These are phyloP conservation scores for Mesorhabditis sp. DNA, from an alignment of 2,888 invertebrate genomes.

Conservation along the genomic window DNA sequence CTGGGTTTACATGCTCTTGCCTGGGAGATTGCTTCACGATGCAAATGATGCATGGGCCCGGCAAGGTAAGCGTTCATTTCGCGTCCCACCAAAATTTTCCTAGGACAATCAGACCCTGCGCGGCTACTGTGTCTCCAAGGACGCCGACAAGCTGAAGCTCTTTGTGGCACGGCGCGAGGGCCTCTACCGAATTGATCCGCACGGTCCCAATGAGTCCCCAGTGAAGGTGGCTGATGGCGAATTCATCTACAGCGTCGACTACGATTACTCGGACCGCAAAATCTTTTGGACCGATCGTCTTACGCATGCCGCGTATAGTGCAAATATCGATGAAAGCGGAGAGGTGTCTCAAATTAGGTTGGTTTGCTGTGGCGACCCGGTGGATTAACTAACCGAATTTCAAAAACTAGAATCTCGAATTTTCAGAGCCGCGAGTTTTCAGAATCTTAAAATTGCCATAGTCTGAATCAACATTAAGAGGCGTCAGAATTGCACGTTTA, in stretches of 20 bases:
- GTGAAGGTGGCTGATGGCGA: slow-evolving; percentile 53
- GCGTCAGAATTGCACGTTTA: too few relatives aligned
- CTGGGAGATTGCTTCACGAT: slow-evolving; percentile 48
- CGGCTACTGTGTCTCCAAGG: slow-evolving; percentile 54
- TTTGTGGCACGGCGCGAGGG: slow-evolving; percentile 56
- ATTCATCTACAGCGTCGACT: slow-evolving; percentile 75
- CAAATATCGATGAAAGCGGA: slow-evolving; percentile 51
- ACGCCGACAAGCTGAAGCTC: slow-evolving; percentile 53
- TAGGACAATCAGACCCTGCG: slow-evolving; percentile 44
- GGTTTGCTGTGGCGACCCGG: not conserved
- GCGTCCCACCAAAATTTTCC: not conserved
- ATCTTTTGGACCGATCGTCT: slow-evolving; percentile 72
- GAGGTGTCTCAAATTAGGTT: slow-evolving; percentile 50
- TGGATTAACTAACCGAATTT: too few relatives aligned
- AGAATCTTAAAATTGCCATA: too few relatives aligned
- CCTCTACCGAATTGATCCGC: slow-evolving; percentile 42
- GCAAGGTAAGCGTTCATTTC: slow-evolving; percentile 15
- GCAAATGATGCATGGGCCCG: slow-evolving; percentile 36
- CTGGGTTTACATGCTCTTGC: slow-evolving; percentile 66
- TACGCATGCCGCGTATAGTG: slow-evolving; percentile 51
- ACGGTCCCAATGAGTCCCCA: slow-evolving; percentile 36
- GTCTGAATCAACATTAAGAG: too few relatives aligned
- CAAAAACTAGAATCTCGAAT: too few relatives aligned
- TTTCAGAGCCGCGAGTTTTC: too few relatives aligned
- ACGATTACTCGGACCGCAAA: slow-evolving; percentile 81